Conservation (phyloP, 2,888 invertebrate genomes). For the Rhamnusium bicolor region DNA sequence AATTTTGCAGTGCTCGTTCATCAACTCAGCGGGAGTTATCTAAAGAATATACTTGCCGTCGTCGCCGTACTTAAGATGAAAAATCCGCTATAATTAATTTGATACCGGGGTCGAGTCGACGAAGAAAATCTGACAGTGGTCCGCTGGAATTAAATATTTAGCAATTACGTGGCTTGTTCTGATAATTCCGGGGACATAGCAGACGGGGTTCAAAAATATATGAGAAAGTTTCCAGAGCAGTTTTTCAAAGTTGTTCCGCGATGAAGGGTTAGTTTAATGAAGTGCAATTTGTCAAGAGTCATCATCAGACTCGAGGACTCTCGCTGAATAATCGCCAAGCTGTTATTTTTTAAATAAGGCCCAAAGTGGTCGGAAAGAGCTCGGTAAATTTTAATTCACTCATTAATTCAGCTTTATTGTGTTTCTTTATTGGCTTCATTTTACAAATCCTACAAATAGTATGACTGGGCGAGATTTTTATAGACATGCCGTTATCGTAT, state of each 20-base stretch:
- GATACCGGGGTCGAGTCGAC: slow-evolving; percentile 1
- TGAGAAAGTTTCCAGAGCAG: slow-evolving; percentile 26
- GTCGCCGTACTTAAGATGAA: slow-evolving; percentile 18
- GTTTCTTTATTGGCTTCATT: slow-evolving; percentile 40
- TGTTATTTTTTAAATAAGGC: slow-evolving; percentile 54
- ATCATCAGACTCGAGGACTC: slow-evolving; percentile 54
- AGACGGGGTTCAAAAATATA: slow-evolving; percentile 15
- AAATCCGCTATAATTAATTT: slow-evolving; percentile 31
- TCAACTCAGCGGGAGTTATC: slow-evolving; percentile 30
- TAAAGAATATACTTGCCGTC: slow-evolving; percentile 20
- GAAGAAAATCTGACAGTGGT: slow-evolving; percentile 20
- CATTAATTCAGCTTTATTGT: slow-evolving; percentile 42
- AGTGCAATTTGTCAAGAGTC: slow-evolving; percentile 59
- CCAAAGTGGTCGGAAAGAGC: slow-evolving; percentile 41
- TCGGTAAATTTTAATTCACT: slow-evolving; percentile 45
- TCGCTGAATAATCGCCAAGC: slow-evolving; percentile 54
- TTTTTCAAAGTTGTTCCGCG: slow-evolving; percentile 45
- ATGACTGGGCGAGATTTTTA: slow-evolving; percentile 28
- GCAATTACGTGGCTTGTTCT: slow-evolving; percentile 27
- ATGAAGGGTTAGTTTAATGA: slow-evolving; percentile 59
- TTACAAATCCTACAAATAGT: slow-evolving; percentile 27
- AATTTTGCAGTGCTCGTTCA: slow-evolving; percentile 24
- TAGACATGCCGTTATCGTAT: background rate
- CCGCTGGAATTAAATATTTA: slow-evolving; percentile 37
- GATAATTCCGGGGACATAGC: slow-evolving; percentile 10